A percentile compares a stretch with the other conserved stretches of the same genome.
Evolutionary conservation across 2,113 vertebrate species (phyloP).

Genomic region (Desmodus rotundus): DNA sequence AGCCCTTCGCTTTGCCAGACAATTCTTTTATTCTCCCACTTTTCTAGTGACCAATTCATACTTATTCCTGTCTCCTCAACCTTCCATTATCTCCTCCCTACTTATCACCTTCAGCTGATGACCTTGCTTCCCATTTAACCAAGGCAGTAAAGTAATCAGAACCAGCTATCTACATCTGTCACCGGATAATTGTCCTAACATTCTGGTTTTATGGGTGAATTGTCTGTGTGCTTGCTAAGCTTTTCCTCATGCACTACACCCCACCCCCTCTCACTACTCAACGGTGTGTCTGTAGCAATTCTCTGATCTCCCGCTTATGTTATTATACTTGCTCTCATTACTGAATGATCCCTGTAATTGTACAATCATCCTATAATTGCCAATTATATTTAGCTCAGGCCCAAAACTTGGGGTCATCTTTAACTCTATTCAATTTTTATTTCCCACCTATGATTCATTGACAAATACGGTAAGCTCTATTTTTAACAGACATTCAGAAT

Average conservation of each 20-base stretch:
- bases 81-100: background rate
- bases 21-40: background rate
- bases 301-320: background rate
- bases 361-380: background rate
- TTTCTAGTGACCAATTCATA: background rate
- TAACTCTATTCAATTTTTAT: background rate
- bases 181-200: background rate
- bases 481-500: background rate
- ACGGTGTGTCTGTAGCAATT: background rate
- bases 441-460: background rate
- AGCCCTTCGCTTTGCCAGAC: background rate
- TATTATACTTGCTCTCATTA: background rate
- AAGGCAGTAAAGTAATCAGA: background rate
- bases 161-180: background rate
- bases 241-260: background rate
- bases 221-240: background rate
- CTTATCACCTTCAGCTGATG: background rate
- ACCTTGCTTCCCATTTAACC: background rate
- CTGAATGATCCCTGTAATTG: background rate
- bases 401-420: background rate
- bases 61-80: background rate
- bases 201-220: background rate
- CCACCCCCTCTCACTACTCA: background rate
- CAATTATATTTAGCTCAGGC: background rate
- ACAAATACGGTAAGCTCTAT: background rate